phyloP scores from a whole-genome alignment of 2,113 vertebrate genomes.

The Pristiophorus japonicus region DNA sequence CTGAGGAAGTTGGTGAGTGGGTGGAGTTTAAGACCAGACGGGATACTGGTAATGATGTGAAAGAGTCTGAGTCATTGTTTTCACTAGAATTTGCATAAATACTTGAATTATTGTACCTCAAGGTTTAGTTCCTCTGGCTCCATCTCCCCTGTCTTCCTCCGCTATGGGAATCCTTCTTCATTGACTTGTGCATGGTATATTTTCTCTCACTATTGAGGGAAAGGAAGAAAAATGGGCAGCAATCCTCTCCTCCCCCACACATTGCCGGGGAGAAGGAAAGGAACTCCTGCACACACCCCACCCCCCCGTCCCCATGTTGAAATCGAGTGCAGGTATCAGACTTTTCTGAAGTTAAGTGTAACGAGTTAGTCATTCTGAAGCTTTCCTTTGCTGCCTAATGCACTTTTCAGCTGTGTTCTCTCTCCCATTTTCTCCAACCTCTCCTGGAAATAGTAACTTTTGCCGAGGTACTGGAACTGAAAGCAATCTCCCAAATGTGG shows the following conservation, averaged over 20 bases:
- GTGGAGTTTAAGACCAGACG: not conserved
- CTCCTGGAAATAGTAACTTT: not conserved
- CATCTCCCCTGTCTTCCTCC: not conserved
- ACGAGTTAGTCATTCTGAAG: not conserved
- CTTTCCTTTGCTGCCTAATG: not conserved
- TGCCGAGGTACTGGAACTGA: not conserved
- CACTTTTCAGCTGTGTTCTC: not conserved
- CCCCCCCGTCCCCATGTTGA: not conserved
- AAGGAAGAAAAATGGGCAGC: not conserved
- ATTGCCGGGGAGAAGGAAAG: not conserved
- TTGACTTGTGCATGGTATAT: not conserved
- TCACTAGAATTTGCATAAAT: not conserved
- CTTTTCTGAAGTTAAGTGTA: not conserved
- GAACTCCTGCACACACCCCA: too few species aligned
- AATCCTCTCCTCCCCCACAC: not conserved
- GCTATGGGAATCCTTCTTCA: not conserved
- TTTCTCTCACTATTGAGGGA: not conserved
- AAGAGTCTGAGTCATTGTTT: not conserved
- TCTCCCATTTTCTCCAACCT: not conserved
- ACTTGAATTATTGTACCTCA: constrained; percentile 6
- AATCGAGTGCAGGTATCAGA: not conserved
- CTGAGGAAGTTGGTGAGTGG: not conserved
- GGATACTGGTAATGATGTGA: not conserved
- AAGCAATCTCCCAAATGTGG: not conserved
- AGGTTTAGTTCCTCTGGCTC: not conserved